Evolutionary conservation across 2,113 vertebrate genomes (phyloP).

Genomic region (Phrynocephalus versicolor): DNA sequence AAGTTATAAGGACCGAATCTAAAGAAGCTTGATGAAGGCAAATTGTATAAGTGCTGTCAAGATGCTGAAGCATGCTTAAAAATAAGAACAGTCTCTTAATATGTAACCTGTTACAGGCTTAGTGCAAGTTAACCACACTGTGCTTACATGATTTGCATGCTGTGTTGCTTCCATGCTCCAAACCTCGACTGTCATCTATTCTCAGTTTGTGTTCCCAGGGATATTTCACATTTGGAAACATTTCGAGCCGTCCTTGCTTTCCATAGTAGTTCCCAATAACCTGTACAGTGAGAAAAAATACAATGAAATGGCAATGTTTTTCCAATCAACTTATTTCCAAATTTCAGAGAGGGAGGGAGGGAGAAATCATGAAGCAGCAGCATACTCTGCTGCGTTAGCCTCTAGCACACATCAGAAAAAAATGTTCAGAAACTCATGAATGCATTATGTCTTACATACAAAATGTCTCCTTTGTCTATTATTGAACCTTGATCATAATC

Average conservation of each 20-base stretch:
- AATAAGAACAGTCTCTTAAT: background rate
- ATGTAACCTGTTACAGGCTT: background rate
- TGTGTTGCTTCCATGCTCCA: slow-evolving; percentile 72
- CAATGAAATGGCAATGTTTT: slow-evolving; percentile 5
- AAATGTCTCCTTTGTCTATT: background rate
- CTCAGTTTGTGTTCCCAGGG: slow-evolving; percentile 75
- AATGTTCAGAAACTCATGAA: background rate
- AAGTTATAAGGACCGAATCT: too few relatives aligned
- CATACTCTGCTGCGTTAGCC: too few relatives aligned
- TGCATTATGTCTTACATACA: background rate
- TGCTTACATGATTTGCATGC: slow-evolving; percentile 91
- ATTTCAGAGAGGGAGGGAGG: slow-evolving; percentile 5
- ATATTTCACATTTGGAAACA: slow-evolving; percentile 84
- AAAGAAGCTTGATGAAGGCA: too few relatives aligned
- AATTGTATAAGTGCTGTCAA: background rate
- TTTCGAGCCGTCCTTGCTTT: slow-evolving; percentile 85
- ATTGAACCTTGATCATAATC: background rate
- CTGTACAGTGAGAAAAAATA: slow-evolving; percentile 63
- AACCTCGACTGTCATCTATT: slow-evolving; percentile 69
- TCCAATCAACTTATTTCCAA: background rate
- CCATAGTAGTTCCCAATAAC: slow-evolving; percentile 93
- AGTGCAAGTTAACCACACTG: slow-evolving; percentile 54
- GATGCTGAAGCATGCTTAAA: background rate
- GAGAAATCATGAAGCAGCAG: background rate
- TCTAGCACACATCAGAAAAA: background rate